Percentiles rank a stretch among this genome's conserved stretches.
Conservation (phyloP, 2,113 vertebrate species). For the Gorsachius goisagi region DNA sequence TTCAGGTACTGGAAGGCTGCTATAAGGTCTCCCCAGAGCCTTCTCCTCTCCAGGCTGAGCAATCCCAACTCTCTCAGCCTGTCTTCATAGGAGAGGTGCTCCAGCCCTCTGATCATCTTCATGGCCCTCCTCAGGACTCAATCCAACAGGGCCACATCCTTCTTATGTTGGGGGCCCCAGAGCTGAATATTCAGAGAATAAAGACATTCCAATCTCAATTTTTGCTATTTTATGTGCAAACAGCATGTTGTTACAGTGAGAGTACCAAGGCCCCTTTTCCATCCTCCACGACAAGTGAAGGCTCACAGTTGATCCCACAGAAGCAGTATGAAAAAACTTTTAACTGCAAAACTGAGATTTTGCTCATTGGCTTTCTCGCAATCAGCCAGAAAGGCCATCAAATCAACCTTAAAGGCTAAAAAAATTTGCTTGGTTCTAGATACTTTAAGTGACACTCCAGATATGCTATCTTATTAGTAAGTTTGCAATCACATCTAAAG, state of each 20-base stretch:
- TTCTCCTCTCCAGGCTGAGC: too few relatives aligned
- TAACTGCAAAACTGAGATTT: neutral
- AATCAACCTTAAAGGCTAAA: neutral
- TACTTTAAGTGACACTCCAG: neutral
- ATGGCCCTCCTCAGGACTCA: too few relatives aligned
- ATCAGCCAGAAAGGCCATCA: neutral
- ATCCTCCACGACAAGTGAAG: rapidly evolving
- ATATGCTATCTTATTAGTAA: rapidly evolving
- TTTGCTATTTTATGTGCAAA: neutral
- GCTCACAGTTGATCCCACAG: neutral
- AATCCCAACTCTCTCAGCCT: too few relatives aligned
- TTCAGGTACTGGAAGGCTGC: too few relatives aligned
- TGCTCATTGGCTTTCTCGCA: neutral
- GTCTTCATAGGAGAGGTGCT: too few relatives aligned
- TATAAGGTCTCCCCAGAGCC: too few relatives aligned
- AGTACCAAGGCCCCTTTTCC: neutral
- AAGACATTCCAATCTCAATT: neutral
- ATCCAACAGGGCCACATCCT: too few relatives aligned
- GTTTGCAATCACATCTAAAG: neutral
- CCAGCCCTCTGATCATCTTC: too few relatives aligned
- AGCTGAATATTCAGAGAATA: neutral
- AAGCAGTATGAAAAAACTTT: neutral
- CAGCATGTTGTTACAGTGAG: neutral
- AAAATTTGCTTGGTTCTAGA: neutral
- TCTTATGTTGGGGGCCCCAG: too few relatives aligned